Evolutionary conservation across 1,140 invertebrate species (phyloP).

Genomic region (Temnothorax curvispinosus): DNA sequence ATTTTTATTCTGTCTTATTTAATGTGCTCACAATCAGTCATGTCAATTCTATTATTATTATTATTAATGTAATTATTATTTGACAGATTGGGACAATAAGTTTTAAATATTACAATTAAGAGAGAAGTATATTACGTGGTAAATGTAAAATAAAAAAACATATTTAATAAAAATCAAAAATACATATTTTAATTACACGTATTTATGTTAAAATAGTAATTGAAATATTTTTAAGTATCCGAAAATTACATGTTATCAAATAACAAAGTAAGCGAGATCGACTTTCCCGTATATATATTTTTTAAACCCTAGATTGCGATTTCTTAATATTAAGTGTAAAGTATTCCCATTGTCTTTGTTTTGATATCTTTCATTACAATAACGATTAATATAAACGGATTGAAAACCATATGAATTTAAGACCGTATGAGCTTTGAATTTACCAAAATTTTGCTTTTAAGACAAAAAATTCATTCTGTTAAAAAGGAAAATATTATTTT

Average conservation of each 20-base stretch:
- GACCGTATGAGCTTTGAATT: background rate
- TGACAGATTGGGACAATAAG: background rate
- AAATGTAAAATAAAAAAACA: background rate
- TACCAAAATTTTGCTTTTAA: slow-evolving; percentile 11
- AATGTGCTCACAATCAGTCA: background rate
- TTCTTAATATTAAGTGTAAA: background rate
- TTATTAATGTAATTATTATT: background rate
- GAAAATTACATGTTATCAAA: background rate
- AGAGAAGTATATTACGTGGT: background rate
- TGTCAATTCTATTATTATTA: background rate
- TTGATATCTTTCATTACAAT: background rate
- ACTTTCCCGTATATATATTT: no score
- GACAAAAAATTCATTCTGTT: background rate
- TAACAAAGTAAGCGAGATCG: background rate
- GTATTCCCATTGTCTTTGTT: background rate
- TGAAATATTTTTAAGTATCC: background rate
- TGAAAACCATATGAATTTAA: background rate
- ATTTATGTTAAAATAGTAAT: background rate
- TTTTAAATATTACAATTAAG: background rate
- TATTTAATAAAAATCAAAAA: background rate
- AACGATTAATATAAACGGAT: background rate
- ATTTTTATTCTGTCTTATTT: background rate
- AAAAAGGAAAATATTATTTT: slow-evolving; percentile 49
- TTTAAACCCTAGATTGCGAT: background rate
- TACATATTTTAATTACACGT: background rate